These are phyloP conservation scores for Trichoplusia ni DNA, from an alignment of 1,140 invertebrate species.

Conservation along the genomic window DNA sequence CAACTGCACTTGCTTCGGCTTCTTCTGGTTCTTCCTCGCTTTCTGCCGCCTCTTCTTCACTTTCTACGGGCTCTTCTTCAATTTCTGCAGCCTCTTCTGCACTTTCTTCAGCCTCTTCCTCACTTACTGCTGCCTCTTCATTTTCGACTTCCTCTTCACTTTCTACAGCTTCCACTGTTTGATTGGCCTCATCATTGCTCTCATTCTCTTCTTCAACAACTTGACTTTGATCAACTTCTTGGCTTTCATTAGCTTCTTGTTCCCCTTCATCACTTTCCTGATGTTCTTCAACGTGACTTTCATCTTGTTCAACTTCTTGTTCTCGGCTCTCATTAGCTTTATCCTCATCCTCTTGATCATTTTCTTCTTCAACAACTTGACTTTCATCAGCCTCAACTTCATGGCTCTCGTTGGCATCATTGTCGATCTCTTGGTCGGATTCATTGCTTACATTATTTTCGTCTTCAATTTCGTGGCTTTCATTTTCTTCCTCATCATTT, in stretches of 20 bases:
- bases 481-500: conserved; percentile 3
- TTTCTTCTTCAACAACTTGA: not conserved
- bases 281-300: conserved; percentile 25
- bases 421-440: not conserved
- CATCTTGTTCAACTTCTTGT: not conserved
- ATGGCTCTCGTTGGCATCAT: not conserved
- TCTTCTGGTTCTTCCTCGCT: conserved; percentile 9
- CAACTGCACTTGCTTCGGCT: not conserved
- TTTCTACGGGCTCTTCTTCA: not conserved
- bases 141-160: conserved; percentile 20
- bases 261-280: not conserved
- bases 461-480: not conserved
- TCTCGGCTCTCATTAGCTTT: not conserved
- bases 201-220: not conserved
- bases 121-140: not conserved
- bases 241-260: not conserved
- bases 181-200: conserved; percentile 1
- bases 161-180: not conserved
- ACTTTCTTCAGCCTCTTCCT: conserved; percentile 14
- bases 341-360: not conserved
- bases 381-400: not conserved
- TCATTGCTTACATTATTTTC: no score
- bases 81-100: not conserved
- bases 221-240: not conserved
- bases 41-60: conserved; percentile 18